A percentile compares a stretch with the other conserved stretches of the same genome.
phyloP scores from a whole-genome alignment of 2,888 invertebrate genomes.

The Digitonthophagus gazella region DNA sequence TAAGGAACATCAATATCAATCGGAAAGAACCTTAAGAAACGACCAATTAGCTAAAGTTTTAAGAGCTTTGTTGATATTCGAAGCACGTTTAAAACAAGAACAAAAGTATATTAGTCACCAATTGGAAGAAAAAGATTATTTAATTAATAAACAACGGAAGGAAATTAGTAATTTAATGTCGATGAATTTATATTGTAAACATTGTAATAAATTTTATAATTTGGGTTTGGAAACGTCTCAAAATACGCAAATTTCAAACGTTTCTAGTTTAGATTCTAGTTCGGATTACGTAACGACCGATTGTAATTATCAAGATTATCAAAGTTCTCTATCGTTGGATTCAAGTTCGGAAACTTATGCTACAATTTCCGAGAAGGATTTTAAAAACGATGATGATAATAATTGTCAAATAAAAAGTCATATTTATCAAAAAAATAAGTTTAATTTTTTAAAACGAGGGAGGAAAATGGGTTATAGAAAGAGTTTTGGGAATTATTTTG shows the following conservation, averaged over 20 bases:
- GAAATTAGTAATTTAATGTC: conserved; percentile 66
- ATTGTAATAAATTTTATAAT: conserved; percentile 47
- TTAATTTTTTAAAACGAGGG: conserved; percentile 38
- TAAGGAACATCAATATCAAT: conserved; percentile 60
- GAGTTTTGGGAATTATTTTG: conserved; percentile 49
- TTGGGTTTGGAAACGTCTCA: no score
- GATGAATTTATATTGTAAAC: conserved; percentile 51
- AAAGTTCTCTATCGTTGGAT: conserved; percentile 48
- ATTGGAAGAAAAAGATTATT: conserved; percentile 68
- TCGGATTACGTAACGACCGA: conserved; percentile 48
- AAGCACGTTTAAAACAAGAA: conserved; percentile 70
- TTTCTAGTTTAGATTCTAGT: conserved; percentile 49
- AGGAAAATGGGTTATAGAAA: conserved; percentile 44
- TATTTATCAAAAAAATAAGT: conserved; percentile 44
- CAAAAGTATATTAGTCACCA: conserved; percentile 69
- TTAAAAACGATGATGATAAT: conserved; percentile 37
- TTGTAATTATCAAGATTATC: conserved; percentile 43
- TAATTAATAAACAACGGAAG: conserved; percentile 67
- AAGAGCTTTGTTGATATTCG: conserved; percentile 67
- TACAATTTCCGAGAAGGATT: conserved; percentile 45
- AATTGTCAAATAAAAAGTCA: conserved; percentile 33
- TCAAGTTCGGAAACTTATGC: conserved; percentile 50
- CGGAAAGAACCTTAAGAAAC: conserved; percentile 64
- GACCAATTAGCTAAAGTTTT: conserved; percentile 70
- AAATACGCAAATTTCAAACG: conserved; percentile 35